These are phyloP conservation scores for Xylota segnis DNA, from an alignment of 2,888 invertebrate genomes.

Conservation along the genomic window DNA sequence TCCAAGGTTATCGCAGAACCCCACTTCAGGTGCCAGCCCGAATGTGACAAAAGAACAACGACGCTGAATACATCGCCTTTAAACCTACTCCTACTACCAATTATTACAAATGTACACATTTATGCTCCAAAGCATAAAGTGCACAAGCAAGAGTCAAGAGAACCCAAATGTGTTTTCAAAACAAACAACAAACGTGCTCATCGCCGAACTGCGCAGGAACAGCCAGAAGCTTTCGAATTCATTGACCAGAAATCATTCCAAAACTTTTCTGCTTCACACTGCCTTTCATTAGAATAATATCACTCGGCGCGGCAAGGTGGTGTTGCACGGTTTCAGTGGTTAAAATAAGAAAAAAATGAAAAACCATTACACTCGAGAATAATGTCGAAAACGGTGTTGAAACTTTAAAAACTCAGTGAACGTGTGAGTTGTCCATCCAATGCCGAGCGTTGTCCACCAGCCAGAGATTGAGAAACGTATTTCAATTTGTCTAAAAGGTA, in stretches of 20 bases:
- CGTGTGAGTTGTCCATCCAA: background rate
- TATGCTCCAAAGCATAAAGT: background rate
- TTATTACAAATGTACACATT: background rate
- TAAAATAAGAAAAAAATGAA: slow-evolving; percentile 22
- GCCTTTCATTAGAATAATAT: slow-evolving; percentile 52
- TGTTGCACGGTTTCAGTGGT: slow-evolving; percentile 18
- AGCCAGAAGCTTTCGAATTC: slow-evolving; percentile 56
- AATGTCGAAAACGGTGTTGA: background rate
- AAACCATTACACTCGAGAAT: background rate
- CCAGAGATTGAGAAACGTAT: slow-evolving; percentile 27
- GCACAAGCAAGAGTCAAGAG: slow-evolving; percentile 10
- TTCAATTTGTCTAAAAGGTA: slow-evolving; percentile 19
- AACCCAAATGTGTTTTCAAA: slow-evolving; percentile 24
- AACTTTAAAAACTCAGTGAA: background rate
- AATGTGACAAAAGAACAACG: too few species aligned
- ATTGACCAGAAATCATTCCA: slow-evolving; percentile 63
- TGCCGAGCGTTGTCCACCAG: background rate
- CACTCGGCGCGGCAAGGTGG: slow-evolving; percentile 4
- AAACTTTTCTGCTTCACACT: slow-evolving; percentile 37
- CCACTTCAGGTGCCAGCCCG: too few species aligned
- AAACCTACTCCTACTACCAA: too few species aligned
- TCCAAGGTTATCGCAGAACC: too few species aligned
- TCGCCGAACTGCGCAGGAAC: slow-evolving; percentile 59
- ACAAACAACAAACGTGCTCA: slow-evolving; percentile 54
- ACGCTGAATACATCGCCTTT: too few species aligned